Conservation (phyloP, 2,888 invertebrate genomes). For the Cryptus armator region DNA sequence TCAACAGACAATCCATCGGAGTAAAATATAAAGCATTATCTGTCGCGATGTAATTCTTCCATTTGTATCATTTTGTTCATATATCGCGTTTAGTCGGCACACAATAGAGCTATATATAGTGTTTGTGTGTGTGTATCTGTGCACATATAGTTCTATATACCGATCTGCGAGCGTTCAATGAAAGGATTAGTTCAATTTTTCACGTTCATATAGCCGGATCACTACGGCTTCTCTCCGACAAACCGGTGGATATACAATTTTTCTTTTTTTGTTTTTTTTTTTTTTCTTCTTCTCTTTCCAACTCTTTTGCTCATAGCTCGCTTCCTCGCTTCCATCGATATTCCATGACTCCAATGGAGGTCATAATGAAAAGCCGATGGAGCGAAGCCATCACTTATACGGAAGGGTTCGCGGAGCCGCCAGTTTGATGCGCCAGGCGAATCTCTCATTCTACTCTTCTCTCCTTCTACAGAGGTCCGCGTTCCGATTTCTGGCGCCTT, state of each 20-base stretch:
- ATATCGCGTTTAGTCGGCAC: not conserved
- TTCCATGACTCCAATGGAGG: constrained; percentile 56
- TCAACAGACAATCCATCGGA: not conserved
- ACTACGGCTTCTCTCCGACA: constrained; percentile 7
- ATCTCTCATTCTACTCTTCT: no score
- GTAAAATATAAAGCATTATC: not conserved
- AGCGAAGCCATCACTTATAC: constrained; percentile 50
- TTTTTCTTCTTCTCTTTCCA: constrained; percentile 50
- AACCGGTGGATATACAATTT: constrained; percentile 12
- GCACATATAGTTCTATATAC: not conserved
- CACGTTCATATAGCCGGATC: not conserved
- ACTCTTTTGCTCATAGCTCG: constrained; percentile 44
- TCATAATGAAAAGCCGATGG: constrained; percentile 66
- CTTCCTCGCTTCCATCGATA: constrained; percentile 56
- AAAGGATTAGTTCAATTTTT: constrained; percentile 41
- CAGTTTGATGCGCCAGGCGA: constrained; percentile 1
- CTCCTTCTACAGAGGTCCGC: not conserved
- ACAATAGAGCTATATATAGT: not conserved
- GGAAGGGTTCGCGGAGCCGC: not conserved
- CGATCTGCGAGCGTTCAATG: constrained; percentile 23
- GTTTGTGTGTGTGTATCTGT: not conserved
- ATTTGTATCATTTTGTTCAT: not conserved
- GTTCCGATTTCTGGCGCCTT: constrained; percentile 33
- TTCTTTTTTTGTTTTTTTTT: constrained; percentile 34
- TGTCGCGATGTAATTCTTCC: not conserved